Conservation (phyloP, 2,888 invertebrate genomes). For the Amorpha juglandis region DNA sequence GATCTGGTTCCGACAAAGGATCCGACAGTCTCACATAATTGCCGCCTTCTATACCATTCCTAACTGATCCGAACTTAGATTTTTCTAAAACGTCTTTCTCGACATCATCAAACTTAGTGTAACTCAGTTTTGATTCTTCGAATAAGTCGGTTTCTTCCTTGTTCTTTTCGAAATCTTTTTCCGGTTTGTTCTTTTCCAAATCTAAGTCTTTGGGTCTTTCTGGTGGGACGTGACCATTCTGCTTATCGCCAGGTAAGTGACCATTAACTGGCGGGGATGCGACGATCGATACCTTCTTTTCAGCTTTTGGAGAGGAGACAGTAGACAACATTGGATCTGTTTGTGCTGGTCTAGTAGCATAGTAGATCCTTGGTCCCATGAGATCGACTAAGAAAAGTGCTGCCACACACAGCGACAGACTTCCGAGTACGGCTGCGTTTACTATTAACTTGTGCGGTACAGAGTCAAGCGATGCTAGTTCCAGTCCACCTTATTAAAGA, state of each 20-base stretch:
- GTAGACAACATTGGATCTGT: conserved; percentile 53
- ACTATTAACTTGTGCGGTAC: conserved; percentile 87
- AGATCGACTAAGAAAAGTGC: conserved; percentile 88
- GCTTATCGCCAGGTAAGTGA: conserved; percentile 43
- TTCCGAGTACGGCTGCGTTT: conserved; percentile 89
- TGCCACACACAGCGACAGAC: conserved; percentile 87
- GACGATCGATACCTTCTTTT: conserved; percentile 67
- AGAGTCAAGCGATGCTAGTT: conserved; percentile 88
- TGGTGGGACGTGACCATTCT: conserved; percentile 40
- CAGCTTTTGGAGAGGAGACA: conserved; percentile 56
- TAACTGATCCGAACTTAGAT: conserved; percentile 76
- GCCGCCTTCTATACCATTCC: conserved; percentile 70
- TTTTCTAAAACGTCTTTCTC: conserved; percentile 66
- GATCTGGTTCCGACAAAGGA: conserved; percentile 67
- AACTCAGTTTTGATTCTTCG: conserved; percentile 57
- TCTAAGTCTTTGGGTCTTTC: conserved; percentile 73
- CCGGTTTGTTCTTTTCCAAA: conserved; percentile 56
- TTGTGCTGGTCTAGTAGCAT: conserved; percentile 69
- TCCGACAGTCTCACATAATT: conserved; percentile 74
- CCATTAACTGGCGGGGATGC: conserved; percentile 49
- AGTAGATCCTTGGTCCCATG: conserved; percentile 82
- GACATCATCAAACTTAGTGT: conserved; percentile 60
- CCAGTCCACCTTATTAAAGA: conserved; percentile 83
- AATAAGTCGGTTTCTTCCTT: conserved; percentile 56
- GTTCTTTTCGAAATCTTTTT: conserved; percentile 46